phyloP scores from a whole-genome alignment of 2,797 vertebrate species.

The Botia almorhae region DNA sequence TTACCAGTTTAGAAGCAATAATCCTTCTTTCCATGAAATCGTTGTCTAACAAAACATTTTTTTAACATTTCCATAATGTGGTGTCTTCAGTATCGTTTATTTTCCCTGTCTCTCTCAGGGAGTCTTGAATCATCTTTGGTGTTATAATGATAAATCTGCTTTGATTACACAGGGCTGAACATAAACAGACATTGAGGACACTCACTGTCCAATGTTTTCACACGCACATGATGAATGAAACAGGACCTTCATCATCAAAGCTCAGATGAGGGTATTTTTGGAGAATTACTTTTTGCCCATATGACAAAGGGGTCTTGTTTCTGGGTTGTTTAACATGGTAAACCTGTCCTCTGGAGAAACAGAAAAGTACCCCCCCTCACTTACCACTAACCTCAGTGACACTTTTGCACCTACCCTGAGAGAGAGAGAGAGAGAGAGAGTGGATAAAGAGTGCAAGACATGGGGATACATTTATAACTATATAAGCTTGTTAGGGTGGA shows the following conservation, averaged over 20 bases:
- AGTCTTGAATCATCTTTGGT: conserved; percentile 55
- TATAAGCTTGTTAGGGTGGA: conserved; percentile 23
- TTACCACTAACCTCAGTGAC: conserved; percentile 45
- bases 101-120: conserved; percentile 55
- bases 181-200: conserved; percentile 60
- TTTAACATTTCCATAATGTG: conserved; percentile 51
- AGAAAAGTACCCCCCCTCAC: conserved; percentile 41
- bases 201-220: conserved; percentile 53
- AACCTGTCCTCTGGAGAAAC: conserved; percentile 57
- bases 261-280: conserved; percentile 55
- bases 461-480: conserved; percentile 43
- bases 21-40: conserved; percentile 48
- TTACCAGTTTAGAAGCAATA: conserved; percentile 41
- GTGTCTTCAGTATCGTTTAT: conserved; percentile 56
- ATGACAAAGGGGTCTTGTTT: conserved; percentile 55
- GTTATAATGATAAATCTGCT: conserved; percentile 55
- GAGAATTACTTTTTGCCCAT: conserved; percentile 59
- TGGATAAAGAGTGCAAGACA: conserved; percentile 34
- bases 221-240: conserved; percentile 57
- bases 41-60: conserved; percentile 30
- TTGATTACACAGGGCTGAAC: conserved; percentile 55
- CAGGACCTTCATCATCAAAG: conserved; percentile 61
- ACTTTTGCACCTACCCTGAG: conserved; percentile 53
- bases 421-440: conserved; percentile 27
- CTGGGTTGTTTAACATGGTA: conserved; percentile 56